Conservation (phyloP, 2,888 invertebrate species). For the Polydrusus pterygomalis region DNA sequence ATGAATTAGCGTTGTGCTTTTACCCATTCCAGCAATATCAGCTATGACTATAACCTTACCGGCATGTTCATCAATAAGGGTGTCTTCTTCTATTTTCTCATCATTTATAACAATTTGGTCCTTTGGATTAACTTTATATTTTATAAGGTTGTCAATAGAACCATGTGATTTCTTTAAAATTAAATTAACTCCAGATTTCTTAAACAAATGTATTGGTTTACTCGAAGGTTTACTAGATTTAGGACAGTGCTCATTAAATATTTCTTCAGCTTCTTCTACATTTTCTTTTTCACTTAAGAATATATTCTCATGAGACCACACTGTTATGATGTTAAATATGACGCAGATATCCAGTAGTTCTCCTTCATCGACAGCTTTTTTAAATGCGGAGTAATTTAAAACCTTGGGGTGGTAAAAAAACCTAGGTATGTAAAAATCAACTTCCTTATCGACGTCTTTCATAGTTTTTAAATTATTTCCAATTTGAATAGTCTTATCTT, state of each 20-base stretch:
- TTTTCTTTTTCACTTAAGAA: background rate
- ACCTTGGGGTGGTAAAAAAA: slow-evolving; percentile 8
- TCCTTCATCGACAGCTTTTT: background rate
- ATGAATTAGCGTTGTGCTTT: slow-evolving; percentile 5
- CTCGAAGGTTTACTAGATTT: background rate
- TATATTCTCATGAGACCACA: background rate
- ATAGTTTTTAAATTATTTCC: background rate
- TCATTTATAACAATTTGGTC: background rate
- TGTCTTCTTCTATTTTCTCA: background rate
- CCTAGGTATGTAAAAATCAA: slow-evolving; percentile 13
- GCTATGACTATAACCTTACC: slow-evolving; percentile 18
- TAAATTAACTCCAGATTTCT: background rate
- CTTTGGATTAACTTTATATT: slow-evolving; percentile 1
- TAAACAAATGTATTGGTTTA: background rate
- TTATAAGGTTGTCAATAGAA: background rate
- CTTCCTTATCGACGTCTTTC: background rate
- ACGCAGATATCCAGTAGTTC: background rate
- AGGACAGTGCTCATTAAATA: background rate
- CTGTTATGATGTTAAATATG: slow-evolving; percentile 4
- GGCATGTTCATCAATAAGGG: background rate
- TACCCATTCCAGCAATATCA: slow-evolving; percentile 28
- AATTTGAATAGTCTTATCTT: slow-evolving; percentile 1
- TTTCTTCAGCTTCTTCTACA: background rate
- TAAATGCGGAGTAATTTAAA: slow-evolving; percentile 5
- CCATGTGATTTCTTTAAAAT: slow-evolving; percentile 4